A percentile compares a stretch with the other conserved stretches of the same genome.
These are phyloP conservation scores for Stichodactyla mertensii DNA, from an alignment of 64 coral and sea anemone species.

Conservation along the genomic window DNA sequence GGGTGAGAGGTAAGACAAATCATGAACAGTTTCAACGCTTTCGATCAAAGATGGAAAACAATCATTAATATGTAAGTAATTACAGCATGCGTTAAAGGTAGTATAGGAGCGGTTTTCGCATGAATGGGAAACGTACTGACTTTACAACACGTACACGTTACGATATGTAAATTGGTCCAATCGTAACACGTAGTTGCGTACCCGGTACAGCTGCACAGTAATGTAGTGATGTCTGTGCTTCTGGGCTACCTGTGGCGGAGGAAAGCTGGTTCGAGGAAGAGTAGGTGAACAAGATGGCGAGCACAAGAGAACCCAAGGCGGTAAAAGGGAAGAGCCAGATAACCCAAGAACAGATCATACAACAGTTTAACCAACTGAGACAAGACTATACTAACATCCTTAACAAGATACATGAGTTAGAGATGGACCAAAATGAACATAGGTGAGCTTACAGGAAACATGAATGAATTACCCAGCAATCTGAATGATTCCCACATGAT, in stretches of 20 bases:
- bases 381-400: constrained; percentile 70
- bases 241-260: constrained; percentile 6
- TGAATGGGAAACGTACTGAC: no score
- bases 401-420: constrained; percentile 72
- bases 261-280: neutral
- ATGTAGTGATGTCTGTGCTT: neutral
- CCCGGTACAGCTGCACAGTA: no score
- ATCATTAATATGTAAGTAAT: no score
- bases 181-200: no score
- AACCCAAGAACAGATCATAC: constrained; percentile 68
- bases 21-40: no score
- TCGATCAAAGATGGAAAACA: no score
- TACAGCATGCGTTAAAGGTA: no score
- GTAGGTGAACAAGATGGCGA: constrained; percentile 47
- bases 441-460: constrained; percentile 30
- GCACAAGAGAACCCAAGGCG: constrained; percentile 39
- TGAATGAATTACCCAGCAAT: neutral
- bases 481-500: neutral
- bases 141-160: no score
- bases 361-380: constrained; percentile 88
- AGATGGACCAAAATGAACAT: constrained; percentile 85
- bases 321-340: constrained; percentile 35
- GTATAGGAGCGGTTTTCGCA: no score
- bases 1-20: no score
- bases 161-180: no score